Evolutionary conservation across 2,888 invertebrate species (phyloP).

Genomic region (Leptinotarsa rubiginosa): DNA sequence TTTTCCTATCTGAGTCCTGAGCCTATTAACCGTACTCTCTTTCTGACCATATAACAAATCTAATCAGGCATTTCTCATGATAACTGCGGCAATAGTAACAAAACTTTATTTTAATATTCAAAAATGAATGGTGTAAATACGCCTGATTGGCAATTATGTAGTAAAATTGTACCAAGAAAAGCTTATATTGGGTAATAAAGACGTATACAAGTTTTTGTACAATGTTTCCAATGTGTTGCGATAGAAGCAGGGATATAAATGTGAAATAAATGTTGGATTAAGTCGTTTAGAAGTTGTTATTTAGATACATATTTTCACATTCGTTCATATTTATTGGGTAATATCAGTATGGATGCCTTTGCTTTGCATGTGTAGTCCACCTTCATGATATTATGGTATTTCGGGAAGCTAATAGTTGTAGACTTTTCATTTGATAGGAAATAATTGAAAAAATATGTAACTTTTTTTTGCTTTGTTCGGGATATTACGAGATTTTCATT

Average conservation of each 20-base stretch:
- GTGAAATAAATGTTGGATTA: constrained; percentile 1
- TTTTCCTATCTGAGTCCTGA: constrained; percentile 15
- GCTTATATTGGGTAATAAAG: constrained; percentile 37
- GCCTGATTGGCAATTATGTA: constrained; percentile 40
- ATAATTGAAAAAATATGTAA: no score
- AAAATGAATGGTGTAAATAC: constrained; percentile 45
- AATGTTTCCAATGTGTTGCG: constrained; percentile 22
- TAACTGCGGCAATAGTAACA: constrained; percentile 39
- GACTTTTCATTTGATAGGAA: no score
- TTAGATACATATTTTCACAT: constrained; percentile 16
- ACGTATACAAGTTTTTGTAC: constrained; percentile 40
- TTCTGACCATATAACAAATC: constrained; percentile 19
- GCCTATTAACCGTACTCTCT: constrained; percentile 18
- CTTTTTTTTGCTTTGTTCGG: no score
- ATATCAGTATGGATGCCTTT: not conserved
- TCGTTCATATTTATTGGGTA: not conserved
- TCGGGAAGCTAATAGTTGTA: not conserved
- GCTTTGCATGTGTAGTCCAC: not conserved
- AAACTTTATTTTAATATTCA: constrained; percentile 44
- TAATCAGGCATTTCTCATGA: constrained; percentile 25
- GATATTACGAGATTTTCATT: no score
- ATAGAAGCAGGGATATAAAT: constrained; percentile 25
- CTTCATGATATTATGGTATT: not conserved
- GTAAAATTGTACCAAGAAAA: constrained; percentile 42
- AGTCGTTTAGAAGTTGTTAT: constrained; percentile 1